Evolutionary conservation across 2,888 invertebrate genomes (phyloP), one percentile per base, ranked within the genome.

Genomic region (Anoplius nigerrimus): DNA sequence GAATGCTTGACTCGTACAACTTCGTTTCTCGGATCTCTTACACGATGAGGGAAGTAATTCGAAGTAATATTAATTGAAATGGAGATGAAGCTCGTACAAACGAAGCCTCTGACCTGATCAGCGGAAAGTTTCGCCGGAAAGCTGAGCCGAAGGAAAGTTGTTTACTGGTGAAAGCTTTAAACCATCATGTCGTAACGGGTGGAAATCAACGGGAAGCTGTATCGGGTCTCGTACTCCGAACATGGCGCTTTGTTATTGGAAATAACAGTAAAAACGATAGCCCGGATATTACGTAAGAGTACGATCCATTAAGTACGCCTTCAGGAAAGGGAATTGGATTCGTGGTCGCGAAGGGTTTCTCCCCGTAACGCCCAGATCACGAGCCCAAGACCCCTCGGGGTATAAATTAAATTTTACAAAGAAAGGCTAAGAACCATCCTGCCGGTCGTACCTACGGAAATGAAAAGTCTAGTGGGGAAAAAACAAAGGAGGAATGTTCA

Each of bases 321-420:
- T 51, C 66, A n/a, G 61, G 55, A 67, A 60, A 59, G 64, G 64
- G 67, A 78, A 77, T 75, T 71, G 69, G 70, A 75, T 72, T 72
- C 69, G 66, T 59, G 72, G 54, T 69, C 24, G 62, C 65, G 45
- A 59, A 55, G 68, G 65, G 54, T 61, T 18, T 58, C 52, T 51
- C 64, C 46, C 51, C 48, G 45, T 48, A 63, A 66, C 27, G 71
- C 59, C 11, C 46, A 62, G 66, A 63, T 63, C 60, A 66, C 34
- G 52, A 55, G 11, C 48, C 18, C 68, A 11, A 15, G 21, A 24
- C 62, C 66, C 68, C n/a, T 51, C 27, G 66, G 58, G 57, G 63
- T 75, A 76, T 76, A 78, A 79, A 79, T 79, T 74, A 79, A 79
- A 79, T 79, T 79, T 79, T 69, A 74, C 71, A 76, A 74, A 79